A percentile compares a stretch with the other conserved stretches of the same genome.
Evolutionary conservation across 2,113 vertebrate species (phyloP).

Genomic region (Bettongia penicillata): DNA sequence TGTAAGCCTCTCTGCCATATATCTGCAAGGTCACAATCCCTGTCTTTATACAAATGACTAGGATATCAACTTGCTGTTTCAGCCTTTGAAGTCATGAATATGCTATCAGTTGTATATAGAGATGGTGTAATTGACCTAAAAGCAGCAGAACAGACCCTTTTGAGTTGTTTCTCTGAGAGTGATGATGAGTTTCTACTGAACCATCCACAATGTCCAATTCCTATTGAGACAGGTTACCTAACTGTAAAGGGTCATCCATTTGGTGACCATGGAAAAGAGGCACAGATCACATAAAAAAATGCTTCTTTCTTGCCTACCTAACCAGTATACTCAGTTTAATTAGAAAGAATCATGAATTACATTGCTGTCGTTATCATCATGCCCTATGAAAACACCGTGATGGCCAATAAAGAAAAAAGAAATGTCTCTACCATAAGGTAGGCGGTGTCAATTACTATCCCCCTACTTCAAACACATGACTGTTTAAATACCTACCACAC

Average conservation of each 20-base stretch:
- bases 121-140: neutral
- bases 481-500: conserved; percentile 36
- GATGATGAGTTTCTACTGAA: neutral
- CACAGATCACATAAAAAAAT: neutral
- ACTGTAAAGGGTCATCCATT: conserved; percentile 5
- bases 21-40: neutral
- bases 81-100: conserved; percentile 4
- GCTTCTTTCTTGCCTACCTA: conserved; percentile 14
- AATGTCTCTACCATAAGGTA: conserved; percentile 48
- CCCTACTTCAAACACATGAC: conserved; percentile 35
- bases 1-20: neutral
- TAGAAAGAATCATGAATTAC: neutral
- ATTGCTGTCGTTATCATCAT: neutral
- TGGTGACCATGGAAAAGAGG: neutral
- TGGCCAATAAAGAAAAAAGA: conserved; percentile 57
- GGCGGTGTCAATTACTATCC: conserved; percentile 37
- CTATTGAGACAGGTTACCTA: neutral
- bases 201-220: conserved; percentile 10
- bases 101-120: neutral
- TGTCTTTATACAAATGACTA: neutral
- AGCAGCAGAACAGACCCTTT: neutral
- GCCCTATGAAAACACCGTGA: neutral
- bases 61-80: neutral
- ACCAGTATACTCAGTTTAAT: neutral
- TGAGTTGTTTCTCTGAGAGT: conserved; percentile 27